Conservation (phyloP, 1,140 invertebrate species). For the Wasmannia auropunctata region DNA sequence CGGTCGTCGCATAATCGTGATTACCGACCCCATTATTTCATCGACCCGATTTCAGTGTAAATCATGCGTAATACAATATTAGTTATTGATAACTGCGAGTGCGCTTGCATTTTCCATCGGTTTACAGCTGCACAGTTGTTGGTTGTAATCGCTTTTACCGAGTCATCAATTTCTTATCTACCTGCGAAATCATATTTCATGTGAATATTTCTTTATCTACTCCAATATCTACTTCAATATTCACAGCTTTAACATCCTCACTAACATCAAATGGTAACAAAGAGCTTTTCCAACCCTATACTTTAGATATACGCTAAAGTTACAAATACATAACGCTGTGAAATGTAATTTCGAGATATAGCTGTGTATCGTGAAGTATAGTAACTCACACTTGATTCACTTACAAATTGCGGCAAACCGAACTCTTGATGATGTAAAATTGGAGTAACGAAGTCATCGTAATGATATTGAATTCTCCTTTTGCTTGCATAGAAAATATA, state of each 20-base stretch:
- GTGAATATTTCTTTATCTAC: background rate
- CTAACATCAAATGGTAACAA: background rate
- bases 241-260: background rate
- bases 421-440: background rate
- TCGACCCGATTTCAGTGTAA: slow-evolving; percentile 36
- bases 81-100: slow-evolving; percentile 27
- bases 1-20: slow-evolving; percentile 29
- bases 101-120: background rate
- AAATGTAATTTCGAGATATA: background rate
- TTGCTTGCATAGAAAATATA: background rate
- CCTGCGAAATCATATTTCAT: background rate
- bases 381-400: background rate
- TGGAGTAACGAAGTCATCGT: background rate
- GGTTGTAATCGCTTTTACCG: background rate
- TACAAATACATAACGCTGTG: background rate
- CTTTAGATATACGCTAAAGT: background rate
- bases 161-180: slow-evolving; percentile 25
- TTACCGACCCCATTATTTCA: slow-evolving; percentile 31
- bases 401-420: background rate
- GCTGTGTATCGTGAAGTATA: background rate
- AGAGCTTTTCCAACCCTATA: background rate
- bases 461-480: background rate
- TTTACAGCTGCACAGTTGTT: background rate
- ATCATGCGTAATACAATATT: slow-evolving; percentile 36
- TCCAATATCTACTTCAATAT: background rate